A percentile compares a stretch with the other conserved stretches of the same genome.
These are phyloP conservation scores for Danionella dracula DNA, from an alignment of 2,797 vertebrate species.

Conservation along the genomic window DNA sequence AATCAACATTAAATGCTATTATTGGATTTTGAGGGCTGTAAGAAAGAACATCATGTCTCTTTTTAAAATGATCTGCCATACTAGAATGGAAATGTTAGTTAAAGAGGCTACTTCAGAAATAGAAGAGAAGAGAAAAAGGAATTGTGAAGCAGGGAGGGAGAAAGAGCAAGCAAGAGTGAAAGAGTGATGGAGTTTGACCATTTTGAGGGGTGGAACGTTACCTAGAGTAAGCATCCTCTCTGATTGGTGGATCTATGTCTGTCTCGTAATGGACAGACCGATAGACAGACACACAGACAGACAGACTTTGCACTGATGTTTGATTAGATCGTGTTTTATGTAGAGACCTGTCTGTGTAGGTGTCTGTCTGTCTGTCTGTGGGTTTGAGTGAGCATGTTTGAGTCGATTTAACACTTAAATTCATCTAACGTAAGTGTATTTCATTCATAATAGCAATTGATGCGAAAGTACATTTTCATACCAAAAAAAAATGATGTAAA, in stretches of 20 bases:
- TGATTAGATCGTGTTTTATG: conserved; percentile 65
- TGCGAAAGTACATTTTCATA: no score
- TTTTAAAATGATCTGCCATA: no score
- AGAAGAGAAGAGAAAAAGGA: not conserved
- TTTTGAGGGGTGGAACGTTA: conserved; percentile 52
- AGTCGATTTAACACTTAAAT: no score
- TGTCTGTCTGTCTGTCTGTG: conserved; percentile 60
- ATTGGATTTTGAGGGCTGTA: no score
- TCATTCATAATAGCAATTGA: no score
- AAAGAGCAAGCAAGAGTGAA: conserved; percentile 24
- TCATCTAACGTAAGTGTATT: no score
- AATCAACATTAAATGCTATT: no score
- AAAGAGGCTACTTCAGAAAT: conserved; percentile 2
- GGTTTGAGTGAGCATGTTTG: conserved; percentile 30
- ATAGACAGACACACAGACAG: conserved; percentile 78
- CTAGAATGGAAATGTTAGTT: not conserved
- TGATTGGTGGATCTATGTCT: conserved; percentile 67
- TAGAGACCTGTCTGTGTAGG: conserved; percentile 75
- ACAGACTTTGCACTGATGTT: conserved; percentile 74
- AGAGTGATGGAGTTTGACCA: conserved; percentile 16
- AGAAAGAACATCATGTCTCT: no score
- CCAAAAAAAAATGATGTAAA: no score
- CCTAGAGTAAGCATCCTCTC: conserved; percentile 63
- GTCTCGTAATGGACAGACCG: conserved; percentile 71
- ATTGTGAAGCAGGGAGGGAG: not conserved